Evolutionary conservation across 2,888 invertebrate species (phyloP).

Genomic region (Thera obeliscata): DNA sequence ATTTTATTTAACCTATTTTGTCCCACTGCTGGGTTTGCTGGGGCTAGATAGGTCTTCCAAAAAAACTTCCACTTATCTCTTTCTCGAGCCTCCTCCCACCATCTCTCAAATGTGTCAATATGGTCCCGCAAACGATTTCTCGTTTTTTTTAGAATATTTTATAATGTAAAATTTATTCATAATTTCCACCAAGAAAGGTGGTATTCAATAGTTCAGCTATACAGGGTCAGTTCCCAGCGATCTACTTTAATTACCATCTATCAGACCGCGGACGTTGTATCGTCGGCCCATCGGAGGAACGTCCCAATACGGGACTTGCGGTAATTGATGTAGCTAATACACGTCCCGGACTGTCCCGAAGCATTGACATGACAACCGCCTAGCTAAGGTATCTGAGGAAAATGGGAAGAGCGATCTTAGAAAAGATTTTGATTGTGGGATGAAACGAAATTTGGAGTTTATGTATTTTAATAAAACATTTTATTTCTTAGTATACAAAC

Average conservation of each 20-base stretch:
- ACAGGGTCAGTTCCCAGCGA: slow-evolving; percentile 40
- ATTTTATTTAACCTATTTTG: too few species aligned
- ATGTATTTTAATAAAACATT: too few species aligned
- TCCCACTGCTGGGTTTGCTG: too few species aligned
- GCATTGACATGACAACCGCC: slow-evolving; percentile 31
- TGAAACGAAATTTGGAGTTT: too few species aligned
- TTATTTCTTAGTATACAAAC: too few species aligned
- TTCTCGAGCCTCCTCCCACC: too few species aligned
- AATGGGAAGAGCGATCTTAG: slow-evolving; percentile 14
- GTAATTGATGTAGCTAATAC: slow-evolving; percentile 65
- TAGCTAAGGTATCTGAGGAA: slow-evolving; percentile 13
- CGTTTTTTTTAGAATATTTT: too few species aligned
- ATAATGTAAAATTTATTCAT: too few species aligned
- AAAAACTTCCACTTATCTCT: too few species aligned
- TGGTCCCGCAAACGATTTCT: too few species aligned
- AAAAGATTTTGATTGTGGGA: slow-evolving; percentile 3
- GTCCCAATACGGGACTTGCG: slow-evolving; percentile 50
- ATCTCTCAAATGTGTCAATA: too few species aligned
- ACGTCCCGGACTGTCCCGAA: slow-evolving; percentile 43
- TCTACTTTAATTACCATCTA: slow-evolving; percentile 70
- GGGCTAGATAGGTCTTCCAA: too few species aligned
- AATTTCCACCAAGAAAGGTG: neutral
- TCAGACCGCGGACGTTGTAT: slow-evolving; percentile 58
- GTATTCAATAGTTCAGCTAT: slow-evolving; percentile 2
- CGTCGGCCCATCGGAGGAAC: slow-evolving; percentile 47